Evolutionary conservation across 2,113 vertebrate genomes (phyloP).

Genomic region (Rhinolophus sinicus): DNA sequence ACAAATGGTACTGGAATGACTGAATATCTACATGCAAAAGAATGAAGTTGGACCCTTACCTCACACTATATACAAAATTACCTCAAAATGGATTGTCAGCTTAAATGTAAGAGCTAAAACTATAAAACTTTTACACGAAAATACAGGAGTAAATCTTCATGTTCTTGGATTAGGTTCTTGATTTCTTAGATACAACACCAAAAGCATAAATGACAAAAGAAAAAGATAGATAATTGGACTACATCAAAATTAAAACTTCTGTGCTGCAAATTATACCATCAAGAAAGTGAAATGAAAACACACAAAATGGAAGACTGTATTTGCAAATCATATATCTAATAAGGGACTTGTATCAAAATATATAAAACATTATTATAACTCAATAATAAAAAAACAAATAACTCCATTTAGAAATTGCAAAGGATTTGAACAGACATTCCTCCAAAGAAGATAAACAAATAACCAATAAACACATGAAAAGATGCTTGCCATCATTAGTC

Average conservation of each 20-base stretch:
- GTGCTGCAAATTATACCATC: neutral
- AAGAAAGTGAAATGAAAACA: neutral
- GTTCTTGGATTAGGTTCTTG: neutral
- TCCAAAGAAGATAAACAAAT: neutral
- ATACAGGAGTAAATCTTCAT: neutral
- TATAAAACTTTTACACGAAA: neutral
- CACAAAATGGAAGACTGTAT: neutral
- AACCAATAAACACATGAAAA: neutral
- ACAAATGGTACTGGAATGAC: neutral
- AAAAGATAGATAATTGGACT: neutral
- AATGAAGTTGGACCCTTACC: neutral
- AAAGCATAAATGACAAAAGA: neutral
- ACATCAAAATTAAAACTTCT: neutral
- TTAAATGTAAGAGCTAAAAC: neutral
- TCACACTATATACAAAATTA: neutral
- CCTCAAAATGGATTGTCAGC: neutral
- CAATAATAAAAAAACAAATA: neutral
- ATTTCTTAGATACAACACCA: neutral
- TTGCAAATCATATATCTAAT: neutral
- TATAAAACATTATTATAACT: neutral
- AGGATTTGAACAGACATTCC: neutral
- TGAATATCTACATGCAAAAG: neutral
- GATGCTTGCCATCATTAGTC: neutral
- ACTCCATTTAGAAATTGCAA: neutral
- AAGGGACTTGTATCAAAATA: neutral